Evolutionary conservation across 2,888 invertebrate species (phyloP).

Genomic region (Nymphalis urticae): DNA sequence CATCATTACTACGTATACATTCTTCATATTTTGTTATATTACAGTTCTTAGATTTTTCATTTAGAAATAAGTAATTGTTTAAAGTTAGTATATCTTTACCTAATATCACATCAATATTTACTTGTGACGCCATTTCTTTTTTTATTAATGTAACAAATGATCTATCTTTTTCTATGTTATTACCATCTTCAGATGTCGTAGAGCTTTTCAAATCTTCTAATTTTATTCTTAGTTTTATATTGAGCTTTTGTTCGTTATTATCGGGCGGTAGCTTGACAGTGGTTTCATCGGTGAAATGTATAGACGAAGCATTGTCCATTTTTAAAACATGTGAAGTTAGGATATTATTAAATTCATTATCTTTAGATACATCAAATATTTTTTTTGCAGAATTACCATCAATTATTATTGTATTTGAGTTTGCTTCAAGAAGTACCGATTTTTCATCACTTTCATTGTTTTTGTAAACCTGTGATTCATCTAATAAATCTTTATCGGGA

Average conservation of each 20-base stretch:
- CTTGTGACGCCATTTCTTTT: conserved; percentile 50
- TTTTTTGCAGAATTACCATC: neutral
- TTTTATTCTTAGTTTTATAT: conserved; percentile 59
- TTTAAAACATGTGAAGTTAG: too few relatives aligned
- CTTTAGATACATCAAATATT: neutral
- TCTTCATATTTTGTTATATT: conserved; percentile 10
- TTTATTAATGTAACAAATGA: conserved; percentile 39
- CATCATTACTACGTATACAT: conserved; percentile 10
- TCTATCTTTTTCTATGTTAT: conserved; percentile 22
- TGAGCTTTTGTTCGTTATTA: conserved; percentile 52
- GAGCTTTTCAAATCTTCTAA: conserved; percentile 45
- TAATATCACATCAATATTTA: conserved; percentile 42
- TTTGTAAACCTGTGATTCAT: conserved; percentile 29
- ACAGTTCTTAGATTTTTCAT: conserved; percentile 14
- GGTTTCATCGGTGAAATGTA: neutral
- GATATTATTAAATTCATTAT: too few relatives aligned
- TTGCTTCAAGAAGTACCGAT: conserved; percentile 28
- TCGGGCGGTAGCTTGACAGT: conserved; percentile 27
- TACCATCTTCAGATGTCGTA: conserved; percentile 25
- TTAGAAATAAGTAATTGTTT: conserved; percentile 6
- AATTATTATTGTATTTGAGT: conserved; percentile 6
- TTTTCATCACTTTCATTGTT: conserved; percentile 40
- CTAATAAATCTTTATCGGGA: conserved; percentile 16
- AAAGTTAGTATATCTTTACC: conserved; percentile 26
- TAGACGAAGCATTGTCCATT: too few relatives aligned